Conservation (phyloP, 1,140 invertebrate genomes). For the Drosophila truncata region DNA sequence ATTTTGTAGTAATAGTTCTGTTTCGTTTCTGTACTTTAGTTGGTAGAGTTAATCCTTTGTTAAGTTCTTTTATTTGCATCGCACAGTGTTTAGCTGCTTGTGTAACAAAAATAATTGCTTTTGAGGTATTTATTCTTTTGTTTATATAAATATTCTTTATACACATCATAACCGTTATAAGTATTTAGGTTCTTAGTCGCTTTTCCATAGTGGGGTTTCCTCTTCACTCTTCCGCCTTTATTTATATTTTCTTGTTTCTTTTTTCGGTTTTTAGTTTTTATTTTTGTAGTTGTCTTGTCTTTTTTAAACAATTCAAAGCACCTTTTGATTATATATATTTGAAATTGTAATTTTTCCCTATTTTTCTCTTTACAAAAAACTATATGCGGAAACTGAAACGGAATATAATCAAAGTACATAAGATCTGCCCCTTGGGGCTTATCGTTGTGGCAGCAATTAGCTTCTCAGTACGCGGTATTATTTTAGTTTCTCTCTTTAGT, state of each 20-base stretch:
- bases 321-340: conserved; percentile 84
- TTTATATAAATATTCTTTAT: conserved; percentile 82
- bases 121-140: conserved; percentile 82
- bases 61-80: conserved; percentile 59
- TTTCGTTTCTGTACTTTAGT: conserved; percentile 58
- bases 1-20: conserved; percentile 41
- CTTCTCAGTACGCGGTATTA: conserved; percentile 70
- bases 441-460: conserved; percentile 76
- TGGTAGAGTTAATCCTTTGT: conserved; percentile 49
- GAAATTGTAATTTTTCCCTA: conserved; percentile 66
- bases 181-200: conserved; percentile 73
- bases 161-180: conserved; percentile 74
- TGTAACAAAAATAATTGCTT: conserved; percentile 85
- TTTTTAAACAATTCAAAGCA: conserved; percentile 85
- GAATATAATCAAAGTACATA: conserved; percentile 72
- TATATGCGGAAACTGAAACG: conserved; percentile 46
- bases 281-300: conserved; percentile 75
- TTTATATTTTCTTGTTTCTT: conserved; percentile 42
- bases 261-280: conserved; percentile 11
- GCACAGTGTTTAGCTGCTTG: conserved; percentile 56
- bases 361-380: conserved; percentile 35
- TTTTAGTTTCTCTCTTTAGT: conserved; percentile 24
- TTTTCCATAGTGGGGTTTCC: conserved; percentile 66
- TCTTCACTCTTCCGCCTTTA: conserved; percentile 32
- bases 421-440: conserved; percentile 13